These are phyloP conservation scores for Calliopsis andreniformis DNA, from an alignment of 1,140 invertebrate genomes.

Conservation along the genomic window DNA sequence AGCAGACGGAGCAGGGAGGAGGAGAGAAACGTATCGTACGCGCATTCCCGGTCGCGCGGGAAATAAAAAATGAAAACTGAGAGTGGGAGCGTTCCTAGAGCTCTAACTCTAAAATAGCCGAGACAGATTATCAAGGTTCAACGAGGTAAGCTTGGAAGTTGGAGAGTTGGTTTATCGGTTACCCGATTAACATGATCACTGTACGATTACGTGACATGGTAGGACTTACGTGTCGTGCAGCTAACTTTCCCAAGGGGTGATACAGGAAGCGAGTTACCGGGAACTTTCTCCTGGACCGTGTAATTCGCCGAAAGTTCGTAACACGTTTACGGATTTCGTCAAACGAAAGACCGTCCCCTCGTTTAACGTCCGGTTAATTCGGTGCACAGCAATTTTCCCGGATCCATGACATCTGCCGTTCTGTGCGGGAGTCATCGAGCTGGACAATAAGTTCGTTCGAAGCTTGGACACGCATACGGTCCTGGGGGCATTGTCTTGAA, in stretches of 20 bases:
- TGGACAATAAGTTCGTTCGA: background rate
- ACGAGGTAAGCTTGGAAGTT: slow-evolving; percentile 18
- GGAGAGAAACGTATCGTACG: background rate
- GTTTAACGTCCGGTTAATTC: slow-evolving; percentile 44
- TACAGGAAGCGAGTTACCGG: slow-evolving; percentile 20
- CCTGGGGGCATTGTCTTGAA: too few relatives aligned
- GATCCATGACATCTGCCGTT: background rate
- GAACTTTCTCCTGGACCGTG: slow-evolving; percentile 38
- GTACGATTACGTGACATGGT: slow-evolving; percentile 46
- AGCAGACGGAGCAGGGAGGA: background rate
- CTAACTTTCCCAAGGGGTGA: slow-evolving; percentile 46
- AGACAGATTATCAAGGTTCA: background rate
- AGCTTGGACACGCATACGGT: background rate
- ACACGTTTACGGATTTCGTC: slow-evolving; percentile 49
- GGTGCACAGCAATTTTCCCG: slow-evolving; percentile 9
- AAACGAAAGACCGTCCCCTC: slow-evolving; percentile 21
- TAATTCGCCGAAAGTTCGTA: slow-evolving; percentile 49
- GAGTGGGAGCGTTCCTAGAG: background rate
- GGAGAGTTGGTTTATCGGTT: slow-evolving; percentile 27
- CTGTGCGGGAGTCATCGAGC: background rate
- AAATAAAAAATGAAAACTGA: background rate
- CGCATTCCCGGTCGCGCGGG: background rate
- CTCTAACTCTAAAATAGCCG: background rate
- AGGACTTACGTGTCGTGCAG: slow-evolving; percentile 36
- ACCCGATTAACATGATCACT: slow-evolving; percentile 60